Evolutionary conservation across 2,797 vertebrate species (phyloP), one percentile per base, ranked within the genome.

Genomic region (Dermochelys coriacea): DNA sequence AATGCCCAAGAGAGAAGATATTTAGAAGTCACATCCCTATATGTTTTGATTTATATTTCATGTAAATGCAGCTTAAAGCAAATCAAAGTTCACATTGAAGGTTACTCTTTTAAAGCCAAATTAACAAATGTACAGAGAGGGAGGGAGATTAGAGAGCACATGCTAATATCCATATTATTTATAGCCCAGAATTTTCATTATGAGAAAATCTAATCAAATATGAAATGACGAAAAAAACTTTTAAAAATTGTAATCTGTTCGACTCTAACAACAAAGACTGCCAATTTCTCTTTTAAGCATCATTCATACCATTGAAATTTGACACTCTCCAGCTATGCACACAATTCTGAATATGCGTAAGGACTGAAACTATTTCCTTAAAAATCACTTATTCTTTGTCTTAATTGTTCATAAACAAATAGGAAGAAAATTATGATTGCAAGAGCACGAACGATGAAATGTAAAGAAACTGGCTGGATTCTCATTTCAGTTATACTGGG

Each of bases 61-160:
- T 15, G 84, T 82, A 95, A 92, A 94, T 49, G 12, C 79, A 64
- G 84, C 82, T 95, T 93, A 93, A 87, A 10, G 12, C 11, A 86
- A 82, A 93, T 91, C 85, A 92, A 94, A 97, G 90, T 87, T 96
- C 90, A 52, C 84, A 95, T 75, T 88, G 78, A 88, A 87, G 50
- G 84, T 82, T 92, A 85, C 94, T 90, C 59, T 94, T 96, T 92
- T 91, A 94, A 97, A 96, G 80, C 23, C 41, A 82, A 91, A 34
- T 19, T 95, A 83, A 96, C 85, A 97, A 96, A 94, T 34, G 31
- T 19, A 21, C 5, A 91, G 82, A 75, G 12, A 83, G 6, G 71
- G 80, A 3, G 80, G 80, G 9, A 3, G 18, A 64, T 41, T 61
- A 10, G 90, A 81, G 34, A 3, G 5, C n/a, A 84, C 81, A 84